Evolutionary conservation across 2,797 vertebrate species (phyloP).

Genomic region (Gymnoscopelus braueri): DNA sequence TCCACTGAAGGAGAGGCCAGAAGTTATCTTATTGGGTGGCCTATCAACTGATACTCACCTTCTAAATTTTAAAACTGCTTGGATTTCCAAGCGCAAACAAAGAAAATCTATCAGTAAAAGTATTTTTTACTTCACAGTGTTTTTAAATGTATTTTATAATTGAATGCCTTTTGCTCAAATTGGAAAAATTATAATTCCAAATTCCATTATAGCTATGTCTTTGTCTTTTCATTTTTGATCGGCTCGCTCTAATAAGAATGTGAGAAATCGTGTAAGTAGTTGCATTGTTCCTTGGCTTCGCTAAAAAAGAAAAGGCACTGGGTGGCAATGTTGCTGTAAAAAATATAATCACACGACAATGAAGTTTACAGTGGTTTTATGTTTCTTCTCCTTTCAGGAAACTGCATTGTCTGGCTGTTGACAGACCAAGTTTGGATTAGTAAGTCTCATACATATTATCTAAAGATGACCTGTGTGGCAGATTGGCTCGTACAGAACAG

Average conservation of each 20-base stretch:
- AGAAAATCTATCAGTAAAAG: slow-evolving; percentile 57
- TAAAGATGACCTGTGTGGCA: slow-evolving; percentile 78
- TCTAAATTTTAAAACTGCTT: slow-evolving; percentile 35
- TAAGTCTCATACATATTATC: slow-evolving; percentile 36
- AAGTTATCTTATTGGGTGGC: slow-evolving; percentile 21
- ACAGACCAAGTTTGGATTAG: slow-evolving; percentile 49
- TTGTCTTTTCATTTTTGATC: slow-evolving; percentile 1
- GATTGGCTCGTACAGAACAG: slow-evolving; percentile 83
- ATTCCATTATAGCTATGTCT: slow-evolving; percentile 28
- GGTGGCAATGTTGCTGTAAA: slow-evolving; percentile 12
- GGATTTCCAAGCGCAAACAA: slow-evolving; percentile 48
- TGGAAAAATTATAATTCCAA: slow-evolving; percentile 21
- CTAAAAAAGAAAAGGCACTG: slow-evolving; percentile 1
- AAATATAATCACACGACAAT: slow-evolving; percentile 24
- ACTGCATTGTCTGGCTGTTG: slow-evolving; percentile 53
- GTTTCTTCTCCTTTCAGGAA: slow-evolving; percentile 77
- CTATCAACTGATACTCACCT: slow-evolving; percentile 58
- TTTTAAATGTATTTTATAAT: slow-evolving; percentile 15
- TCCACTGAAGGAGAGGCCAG: slow-evolving; percentile 17
- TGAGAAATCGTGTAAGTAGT: background rate
- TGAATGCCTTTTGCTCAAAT: slow-evolving; percentile 25
- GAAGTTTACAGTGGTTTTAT: slow-evolving; percentile 68
- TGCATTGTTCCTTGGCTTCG: no score
- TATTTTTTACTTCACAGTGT: slow-evolving; percentile 40
- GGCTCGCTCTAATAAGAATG: slow-evolving; percentile 10